phyloP scores from a whole-genome alignment of 2,797 vertebrate species.

The Babyrousa celebensis region DNA sequence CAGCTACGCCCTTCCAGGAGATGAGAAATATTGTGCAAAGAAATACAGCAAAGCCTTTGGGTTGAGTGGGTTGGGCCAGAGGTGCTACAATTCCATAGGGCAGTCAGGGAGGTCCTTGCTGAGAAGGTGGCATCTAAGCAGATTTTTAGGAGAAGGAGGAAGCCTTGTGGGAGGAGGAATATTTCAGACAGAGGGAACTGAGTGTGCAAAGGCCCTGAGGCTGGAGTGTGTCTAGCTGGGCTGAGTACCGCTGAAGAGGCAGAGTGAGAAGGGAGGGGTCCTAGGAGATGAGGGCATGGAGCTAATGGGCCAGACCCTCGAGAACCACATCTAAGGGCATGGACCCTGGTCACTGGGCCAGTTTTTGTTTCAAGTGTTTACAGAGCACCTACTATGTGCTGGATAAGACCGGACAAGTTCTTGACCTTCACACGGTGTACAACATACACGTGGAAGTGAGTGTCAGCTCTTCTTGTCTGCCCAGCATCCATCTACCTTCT shows the following conservation, averaged over 20 bases:
- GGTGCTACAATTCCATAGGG: rapidly evolving
- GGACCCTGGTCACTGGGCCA: background rate
- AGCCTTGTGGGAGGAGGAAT: background rate
- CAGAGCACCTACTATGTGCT: background rate
- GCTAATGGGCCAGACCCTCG: too few species aligned
- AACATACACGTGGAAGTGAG: rapidly evolving
- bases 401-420: background rate
- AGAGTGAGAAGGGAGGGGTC: background rate
- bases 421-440: background rate
- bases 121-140: background rate
- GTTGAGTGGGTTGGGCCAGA: background rate
- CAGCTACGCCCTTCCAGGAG: background rate
- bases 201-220: background rate
- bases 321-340: background rate
- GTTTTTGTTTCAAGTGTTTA: background rate
- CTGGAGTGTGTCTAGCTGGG: background rate
- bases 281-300: background rate
- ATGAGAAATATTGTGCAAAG: background rate
- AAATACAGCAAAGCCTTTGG: background rate
- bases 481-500: background rate
- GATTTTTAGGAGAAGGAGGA: background rate
- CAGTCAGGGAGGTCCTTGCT: background rate
- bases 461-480: background rate
- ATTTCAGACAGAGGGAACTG: background rate
- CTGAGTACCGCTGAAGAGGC: background rate